These are phyloP conservation scores for Plectrocnemia conspersa DNA, from an alignment of 1,140 invertebrate genomes.

Conservation along the genomic window DNA sequence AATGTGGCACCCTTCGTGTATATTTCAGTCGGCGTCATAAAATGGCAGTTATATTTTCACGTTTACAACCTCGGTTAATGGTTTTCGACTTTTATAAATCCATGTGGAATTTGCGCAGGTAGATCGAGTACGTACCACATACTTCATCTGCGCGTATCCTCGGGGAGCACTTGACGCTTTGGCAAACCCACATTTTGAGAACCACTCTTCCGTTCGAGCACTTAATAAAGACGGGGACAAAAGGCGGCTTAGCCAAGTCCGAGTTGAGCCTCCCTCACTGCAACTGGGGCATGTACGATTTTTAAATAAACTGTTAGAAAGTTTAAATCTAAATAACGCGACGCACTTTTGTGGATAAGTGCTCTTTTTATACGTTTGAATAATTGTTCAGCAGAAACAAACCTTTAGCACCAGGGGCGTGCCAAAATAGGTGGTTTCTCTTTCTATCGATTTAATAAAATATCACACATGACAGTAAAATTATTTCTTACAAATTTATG, in stretches of 20 bases:
- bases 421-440: no score
- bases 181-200: conserved; percentile 7
- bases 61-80: conserved; percentile 17
- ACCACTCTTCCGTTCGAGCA: not conserved
- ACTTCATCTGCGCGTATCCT: not conserved
- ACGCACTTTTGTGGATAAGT: no score
- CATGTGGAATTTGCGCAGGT: conserved; percentile 12
- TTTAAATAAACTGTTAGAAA: no score
- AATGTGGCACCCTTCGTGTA: conserved; percentile 9
- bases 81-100: conserved; percentile 23
- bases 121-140: not conserved
- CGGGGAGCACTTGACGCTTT: conserved; percentile 10
- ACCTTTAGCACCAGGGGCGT: no score
- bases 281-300: no score
- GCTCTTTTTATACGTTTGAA: no score
- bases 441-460: no score
- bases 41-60: conserved; percentile 10
- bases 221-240: conserved; percentile 9
- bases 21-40: conserved; percentile 12
- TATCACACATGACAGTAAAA: no score
- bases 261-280: no score
- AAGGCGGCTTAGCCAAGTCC: not conserved
- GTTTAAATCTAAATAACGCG: no score
- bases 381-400: no score
- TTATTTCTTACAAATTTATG: no score